Evolutionary conservation across 1,140 invertebrate genomes (phyloP), one percentile per base, ranked within the genome.

Genomic region (Antheraea mylitta): DNA sequence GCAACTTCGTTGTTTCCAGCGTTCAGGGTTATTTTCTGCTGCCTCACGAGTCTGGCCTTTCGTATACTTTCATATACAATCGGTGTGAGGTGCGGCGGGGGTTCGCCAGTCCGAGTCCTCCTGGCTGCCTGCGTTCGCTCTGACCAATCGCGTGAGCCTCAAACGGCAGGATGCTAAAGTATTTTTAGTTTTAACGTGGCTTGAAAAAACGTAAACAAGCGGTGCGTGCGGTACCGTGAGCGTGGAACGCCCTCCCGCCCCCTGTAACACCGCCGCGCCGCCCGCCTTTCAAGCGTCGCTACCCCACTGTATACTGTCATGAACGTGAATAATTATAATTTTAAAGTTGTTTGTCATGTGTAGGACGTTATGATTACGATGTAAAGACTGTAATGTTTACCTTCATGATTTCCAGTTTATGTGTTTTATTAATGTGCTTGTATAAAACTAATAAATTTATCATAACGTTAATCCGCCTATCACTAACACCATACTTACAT

Each of bases 11-110:
- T 80, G 83, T 73, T 87, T 88, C 82, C 88, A 87, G 87, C 88
- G 85, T 90, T 89, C 89, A 91, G 87, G 88, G 87, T 91, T 91
- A 91, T 91, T 91, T 86, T 91, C 88, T 86, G 86, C 86, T 87
- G 78, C 72, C 83, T 83, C 83, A 83, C 85, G 79, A 71, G 61
- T 81, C 69, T 76, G 80, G 81, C 75, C 79, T 84, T 87, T 86
- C 82, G 76, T 76, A 80, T 84, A 89, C 83, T 89, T 87, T 85
- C 86, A 82, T 85, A 87, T 86, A 84, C 79, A 78, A 73, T 10
- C 69, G 73, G 58, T 70, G 76, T 69, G 79, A 72, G 66, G 42
- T 68, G 72, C 59, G 71, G 72, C 60, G 73, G 75, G 80, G 71
- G 58, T 37, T 73, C 74, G 69, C 68, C 72, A 76, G 73, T 72